Evolutionary conservation across 2,113 vertebrate species (phyloP), one percentile per base, ranked within the genome.

Genomic region (Perca schrenkii): DNA sequence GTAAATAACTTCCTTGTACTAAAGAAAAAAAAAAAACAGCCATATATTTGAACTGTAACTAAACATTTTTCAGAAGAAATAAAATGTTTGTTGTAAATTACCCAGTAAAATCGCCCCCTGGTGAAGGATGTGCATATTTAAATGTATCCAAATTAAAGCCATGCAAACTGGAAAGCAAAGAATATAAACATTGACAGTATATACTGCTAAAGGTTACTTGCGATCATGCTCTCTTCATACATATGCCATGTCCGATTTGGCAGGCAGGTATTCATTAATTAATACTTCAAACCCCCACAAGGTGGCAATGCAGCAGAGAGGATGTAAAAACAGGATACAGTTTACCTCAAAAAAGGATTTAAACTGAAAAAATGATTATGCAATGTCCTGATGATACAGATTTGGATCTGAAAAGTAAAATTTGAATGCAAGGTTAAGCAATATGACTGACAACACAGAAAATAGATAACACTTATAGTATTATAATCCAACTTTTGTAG

Each of bases 251-350:
- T 75, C 62, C 22, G 34, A 72, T 76, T 67, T 63, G 71, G 56
- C 82, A 79, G 81, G 74, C 70, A 77, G 67, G 22, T 53, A 60
- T 50, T 79, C 52, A 36, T 77, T 57, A 49, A 40, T 74, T 74
- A 93, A 91, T 91, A 93, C 90, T 93, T 86, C 60, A 88, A 87
- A 80, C 53, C 75, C 83, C 92, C 95, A 95, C 88, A 74, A 69
- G 91, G 88, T 89, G 94, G 85, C 85, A 64, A 84, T 80, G 71
- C 71, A 75, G 80, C 73, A 83, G 58, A 80, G 62, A 60, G 77
- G 74, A 67, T 36, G 47, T 36, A 64, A 82, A 76, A 56, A 53
- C 60, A 78, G 19, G 56, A 63, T 7, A 15, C 2, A n/a, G 15
- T 54, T 60, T 57, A 78, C 43, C n/a, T 43, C n/a, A 68, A n/a